Percentiles rank a stretch among this genome's conserved stretches.
Evolutionary conservation across 35 echinoderm and acorn worm species (phyloP).

Genomic region (Anneissia japonica): DNA sequence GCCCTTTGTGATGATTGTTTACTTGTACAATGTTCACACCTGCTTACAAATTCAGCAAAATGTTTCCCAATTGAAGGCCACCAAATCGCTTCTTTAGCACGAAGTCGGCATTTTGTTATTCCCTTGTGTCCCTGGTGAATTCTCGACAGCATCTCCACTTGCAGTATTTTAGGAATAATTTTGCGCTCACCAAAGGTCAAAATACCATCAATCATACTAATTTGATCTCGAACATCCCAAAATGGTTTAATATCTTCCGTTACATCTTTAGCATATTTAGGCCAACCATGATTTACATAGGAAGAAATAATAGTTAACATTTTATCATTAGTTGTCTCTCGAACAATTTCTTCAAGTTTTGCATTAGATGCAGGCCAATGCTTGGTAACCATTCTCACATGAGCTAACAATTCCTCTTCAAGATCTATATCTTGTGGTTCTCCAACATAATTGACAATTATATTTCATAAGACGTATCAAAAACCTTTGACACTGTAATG

Average conservation of each 20-base stretch:
- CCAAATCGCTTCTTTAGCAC: slow-evolving; percentile 18
- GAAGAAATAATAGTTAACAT: not conserved
- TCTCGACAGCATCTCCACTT: not conserved
- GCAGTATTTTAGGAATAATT: not conserved
- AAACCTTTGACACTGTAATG: not conserved
- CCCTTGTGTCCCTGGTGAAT: not conserved
- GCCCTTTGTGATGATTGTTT: not conserved
- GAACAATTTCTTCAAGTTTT: not conserved
- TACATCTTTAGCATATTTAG: not conserved
- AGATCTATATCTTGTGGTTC: not conserved
- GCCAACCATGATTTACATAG: slow-evolving; percentile 16
- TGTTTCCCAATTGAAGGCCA: slow-evolving; percentile 8
- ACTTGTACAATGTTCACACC: not conserved
- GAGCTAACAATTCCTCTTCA: slow-evolving; percentile 6
- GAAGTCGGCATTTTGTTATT: slow-evolving; percentile 10
- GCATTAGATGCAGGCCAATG: not conserved
- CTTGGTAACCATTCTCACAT: slow-evolving; percentile 6
- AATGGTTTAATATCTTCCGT: not conserved
- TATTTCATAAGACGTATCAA: slow-evolving; percentile 13
- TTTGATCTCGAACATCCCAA: not conserved
- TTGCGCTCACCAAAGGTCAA: not conserved
- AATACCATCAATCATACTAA: not conserved
- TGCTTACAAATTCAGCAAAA: slow-evolving; percentile 3
- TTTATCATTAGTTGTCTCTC: not conserved
- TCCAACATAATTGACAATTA: not conserved